A percentile compares a stretch with the other conserved stretches of the same genome.
phyloP scores from a whole-genome alignment of 2,888 invertebrate genomes.

The Odontomyia ornata region DNA sequence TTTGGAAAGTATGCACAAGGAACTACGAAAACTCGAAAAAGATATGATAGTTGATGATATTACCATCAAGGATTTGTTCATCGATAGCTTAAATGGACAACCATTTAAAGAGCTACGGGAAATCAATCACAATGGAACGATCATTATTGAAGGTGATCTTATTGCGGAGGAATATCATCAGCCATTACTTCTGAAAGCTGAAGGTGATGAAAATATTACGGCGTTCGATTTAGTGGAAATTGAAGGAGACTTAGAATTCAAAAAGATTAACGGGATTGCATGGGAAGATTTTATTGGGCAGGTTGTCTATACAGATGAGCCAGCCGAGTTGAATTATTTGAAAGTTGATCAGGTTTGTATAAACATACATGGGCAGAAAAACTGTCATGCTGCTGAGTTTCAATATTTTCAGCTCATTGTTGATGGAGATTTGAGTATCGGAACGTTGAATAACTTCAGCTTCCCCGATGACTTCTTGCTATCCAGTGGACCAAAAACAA shows the following conservation, averaged over 20 bases:
- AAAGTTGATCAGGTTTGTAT: slow-evolving; percentile 65
- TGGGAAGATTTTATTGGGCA: slow-evolving; percentile 64
- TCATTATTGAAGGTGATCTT: slow-evolving; percentile 56
- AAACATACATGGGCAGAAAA: neutral
- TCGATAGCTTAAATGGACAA: slow-evolving; percentile 58
- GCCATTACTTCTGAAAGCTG: neutral
- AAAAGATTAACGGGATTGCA: slow-evolving; percentile 64
- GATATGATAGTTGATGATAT: slow-evolving; percentile 56
- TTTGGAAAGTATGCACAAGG: slow-evolving; percentile 30
- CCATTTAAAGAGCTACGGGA: slow-evolving; percentile 53
- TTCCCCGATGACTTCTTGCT: slow-evolving; percentile 68
- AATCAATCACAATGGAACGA: slow-evolving; percentile 55
- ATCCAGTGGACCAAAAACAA: slow-evolving; percentile 56
- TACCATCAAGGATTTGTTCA: slow-evolving; percentile 55
- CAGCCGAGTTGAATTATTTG: slow-evolving; percentile 61
- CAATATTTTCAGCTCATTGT: slow-evolving; percentile 62
- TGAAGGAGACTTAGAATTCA: slow-evolving; percentile 56
- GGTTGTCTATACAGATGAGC: slow-evolving; percentile 64
- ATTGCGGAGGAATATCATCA: slow-evolving; percentile 48
- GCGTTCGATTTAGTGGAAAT: slow-evolving; percentile 49
- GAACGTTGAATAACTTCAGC: slow-evolving; percentile 64
- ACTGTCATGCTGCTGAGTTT: neutral
- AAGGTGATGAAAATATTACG: neutral
- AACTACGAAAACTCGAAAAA: slow-evolving; percentile 49
- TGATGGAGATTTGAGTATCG: slow-evolving; percentile 57